Conservation (phyloP, 2,888 invertebrate genomes). For the Drosophila neutralis region DNA sequence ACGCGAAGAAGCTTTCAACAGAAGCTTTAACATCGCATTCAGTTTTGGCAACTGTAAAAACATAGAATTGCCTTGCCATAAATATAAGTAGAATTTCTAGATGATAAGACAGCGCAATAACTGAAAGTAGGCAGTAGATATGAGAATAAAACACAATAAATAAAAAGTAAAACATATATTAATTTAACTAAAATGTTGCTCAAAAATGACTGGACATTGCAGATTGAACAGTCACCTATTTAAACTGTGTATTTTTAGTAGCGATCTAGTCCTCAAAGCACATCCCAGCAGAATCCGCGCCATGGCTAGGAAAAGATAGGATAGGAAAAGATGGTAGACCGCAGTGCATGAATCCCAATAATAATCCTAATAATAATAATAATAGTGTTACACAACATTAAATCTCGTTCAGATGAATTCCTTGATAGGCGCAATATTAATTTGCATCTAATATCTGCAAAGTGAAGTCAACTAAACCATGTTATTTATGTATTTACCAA, state of each 20-base stretch:
- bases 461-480: neutral
- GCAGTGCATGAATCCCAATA: neutral
- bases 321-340: neutral
- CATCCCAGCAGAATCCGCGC: neutral
- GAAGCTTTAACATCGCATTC: neutral
- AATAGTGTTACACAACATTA: neutral
- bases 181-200: neutral
- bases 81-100: conserved; percentile 16
- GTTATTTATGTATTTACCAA: neutral
- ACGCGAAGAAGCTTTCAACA: neutral
- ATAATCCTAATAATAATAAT: neutral
- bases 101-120: neutral
- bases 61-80: conserved; percentile 31
- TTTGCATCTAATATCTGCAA: neutral
- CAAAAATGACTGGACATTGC: neutral
- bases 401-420: neutral
- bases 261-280: neutral
- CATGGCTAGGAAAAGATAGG: neutral
- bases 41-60: conserved; percentile 18
- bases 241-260: neutral
- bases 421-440: neutral
- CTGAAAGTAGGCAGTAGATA: neutral
- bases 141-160: neutral
- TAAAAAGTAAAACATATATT: neutral
- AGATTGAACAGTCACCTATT: too few species aligned